Percentiles rank a stretch among this genome's conserved stretches.
phyloP scores from a whole-genome alignment of 2,113 vertebrate genomes.

The Litocranius walleri region DNA sequence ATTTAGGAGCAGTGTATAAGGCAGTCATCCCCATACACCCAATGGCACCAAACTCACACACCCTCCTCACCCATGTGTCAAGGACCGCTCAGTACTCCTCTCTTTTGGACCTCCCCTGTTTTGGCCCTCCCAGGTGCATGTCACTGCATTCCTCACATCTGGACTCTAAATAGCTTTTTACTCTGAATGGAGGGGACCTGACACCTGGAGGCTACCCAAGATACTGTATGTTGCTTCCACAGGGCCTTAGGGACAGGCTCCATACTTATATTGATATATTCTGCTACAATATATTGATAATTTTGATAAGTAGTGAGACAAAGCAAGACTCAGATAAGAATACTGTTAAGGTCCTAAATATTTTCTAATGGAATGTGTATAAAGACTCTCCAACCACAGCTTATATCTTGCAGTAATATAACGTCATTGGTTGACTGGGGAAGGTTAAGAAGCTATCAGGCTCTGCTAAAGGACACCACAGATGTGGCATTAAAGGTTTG shows the following conservation, averaged over 20 bases:
- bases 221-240: neutral
- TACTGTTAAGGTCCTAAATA: neutral
- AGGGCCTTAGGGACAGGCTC: neutral
- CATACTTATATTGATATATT: neutral
- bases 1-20: neutral
- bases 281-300: neutral
- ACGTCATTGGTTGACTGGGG: fast-evolving
- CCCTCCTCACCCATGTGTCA: neutral
- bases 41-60: neutral
- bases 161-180: neutral
- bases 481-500: neutral
- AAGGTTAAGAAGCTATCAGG: neutral
- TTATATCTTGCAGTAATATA: neutral
- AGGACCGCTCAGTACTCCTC: neutral
- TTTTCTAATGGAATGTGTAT: neutral
- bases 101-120: neutral
- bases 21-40: neutral
- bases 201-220: neutral
- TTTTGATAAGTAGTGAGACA: neutral
- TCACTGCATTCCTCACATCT: neutral
- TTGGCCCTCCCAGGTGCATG: neutral
- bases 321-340: neutral
- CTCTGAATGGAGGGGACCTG: neutral
- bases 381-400: neutral
- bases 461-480: neutral